Percentiles rank a stretch among this genome's conserved stretches.
Conservation (phyloP, 2,888 invertebrate species). For the Himalopsyche anomala region DNA sequence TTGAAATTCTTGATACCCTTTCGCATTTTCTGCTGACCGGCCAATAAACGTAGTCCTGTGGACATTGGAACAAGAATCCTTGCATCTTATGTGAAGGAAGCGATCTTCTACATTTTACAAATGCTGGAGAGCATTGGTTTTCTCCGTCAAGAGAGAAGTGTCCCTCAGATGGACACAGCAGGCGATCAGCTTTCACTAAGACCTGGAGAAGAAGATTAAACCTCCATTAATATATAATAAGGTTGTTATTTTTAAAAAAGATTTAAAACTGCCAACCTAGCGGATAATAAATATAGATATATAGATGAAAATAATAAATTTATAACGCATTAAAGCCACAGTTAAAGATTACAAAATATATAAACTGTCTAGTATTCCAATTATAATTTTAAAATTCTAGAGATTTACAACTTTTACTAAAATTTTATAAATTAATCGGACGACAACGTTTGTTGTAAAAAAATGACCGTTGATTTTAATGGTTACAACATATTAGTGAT, state of each 20-base stretch:
- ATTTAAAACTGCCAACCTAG: background rate
- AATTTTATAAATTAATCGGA: too few relatives aligned
- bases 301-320: background rate
- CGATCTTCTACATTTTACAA: constrained; percentile 82
- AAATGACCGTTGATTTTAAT: too few relatives aligned
- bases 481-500: background rate
- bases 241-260: too few relatives aligned
- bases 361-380: too few relatives aligned
- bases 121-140: constrained; percentile 82
- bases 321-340: too few relatives aligned
- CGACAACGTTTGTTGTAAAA: too few relatives aligned
- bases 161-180: constrained; percentile 82
- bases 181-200: constrained; percentile 75
- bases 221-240: too few relatives aligned
- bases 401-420: too few relatives aligned
- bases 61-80: constrained; percentile 87
- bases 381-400: too few relatives aligned
- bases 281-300: background rate
- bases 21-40: constrained; percentile 87
- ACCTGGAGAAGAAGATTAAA: constrained; percentile 75
- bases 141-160: constrained; percentile 82
- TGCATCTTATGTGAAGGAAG: constrained; percentile 75
- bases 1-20: constrained; percentile 77
- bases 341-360: too few relatives aligned
- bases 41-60: constrained; percentile 86